A percentile compares a stretch with the other conserved stretches of the same genome.
phyloP scores from a whole-genome alignment of 2,797 vertebrate genomes.

The Bothrops alternatus region DNA sequence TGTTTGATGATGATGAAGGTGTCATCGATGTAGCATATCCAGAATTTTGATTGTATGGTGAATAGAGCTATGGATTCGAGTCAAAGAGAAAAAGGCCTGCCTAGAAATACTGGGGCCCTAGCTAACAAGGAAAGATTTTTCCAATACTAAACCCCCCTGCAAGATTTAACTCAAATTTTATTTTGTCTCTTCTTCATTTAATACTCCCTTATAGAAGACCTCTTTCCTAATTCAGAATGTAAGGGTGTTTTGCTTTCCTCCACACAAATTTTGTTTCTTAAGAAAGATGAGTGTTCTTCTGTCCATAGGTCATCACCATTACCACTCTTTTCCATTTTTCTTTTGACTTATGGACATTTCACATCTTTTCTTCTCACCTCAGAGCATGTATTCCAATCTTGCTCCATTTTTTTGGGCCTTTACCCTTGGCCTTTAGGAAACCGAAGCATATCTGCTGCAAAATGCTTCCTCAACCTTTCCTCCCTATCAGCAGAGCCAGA shows the following conservation, averaged over 20 bases:
- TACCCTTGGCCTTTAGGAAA: not conserved
- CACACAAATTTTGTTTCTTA: slow-evolving; percentile 57
- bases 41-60: too few relatives aligned
- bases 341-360: slow-evolving; percentile 50
- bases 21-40: too few relatives aligned
- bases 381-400: slow-evolving; percentile 25
- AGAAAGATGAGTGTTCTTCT: slow-evolving; percentile 47
- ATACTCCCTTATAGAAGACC: slow-evolving; percentile 46
- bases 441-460: not conserved
- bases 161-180: not conserved
- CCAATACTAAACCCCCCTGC: not conserved
- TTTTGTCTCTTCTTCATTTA: not conserved
- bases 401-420: slow-evolving; percentile 8
- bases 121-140: not conserved
- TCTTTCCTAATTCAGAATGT: slow-evolving; percentile 38
- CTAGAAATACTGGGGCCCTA: not conserved
- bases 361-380: not conserved
- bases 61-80: too few relatives aligned
- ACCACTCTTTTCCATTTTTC: slow-evolving; percentile 2
- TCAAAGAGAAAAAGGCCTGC: not conserved
- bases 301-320: not conserved
- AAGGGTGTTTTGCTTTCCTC: slow-evolving; percentile 45
- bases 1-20: too few relatives aligned
- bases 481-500: slow-evolving; percentile 11
- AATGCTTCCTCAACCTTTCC: slow-evolving; percentile 20